These are phyloP conservation scores for Podarcis muralis DNA, from an alignment of 2,113 vertebrate genomes.

Conservation along the genomic window DNA sequence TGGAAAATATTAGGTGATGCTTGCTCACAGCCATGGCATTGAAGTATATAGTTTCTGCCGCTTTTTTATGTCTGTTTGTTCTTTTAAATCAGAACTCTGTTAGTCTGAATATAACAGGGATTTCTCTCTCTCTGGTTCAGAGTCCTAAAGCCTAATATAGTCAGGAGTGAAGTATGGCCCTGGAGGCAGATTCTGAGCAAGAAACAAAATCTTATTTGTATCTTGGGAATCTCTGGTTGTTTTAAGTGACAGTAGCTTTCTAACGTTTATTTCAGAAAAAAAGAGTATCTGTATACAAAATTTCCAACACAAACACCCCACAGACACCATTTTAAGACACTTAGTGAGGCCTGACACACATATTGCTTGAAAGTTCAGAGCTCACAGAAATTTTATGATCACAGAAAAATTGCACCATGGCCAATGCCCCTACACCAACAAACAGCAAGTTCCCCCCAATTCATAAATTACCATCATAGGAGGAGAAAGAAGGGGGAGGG, in stretches of 20 bases:
- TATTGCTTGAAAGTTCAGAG: neutral
- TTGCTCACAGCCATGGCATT: neutral
- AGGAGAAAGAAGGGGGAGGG: no score
- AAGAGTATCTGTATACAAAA: neutral
- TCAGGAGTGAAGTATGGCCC: neutral
- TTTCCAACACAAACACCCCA: neutral
- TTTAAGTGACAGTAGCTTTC: neutral
- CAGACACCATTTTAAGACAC: neutral
- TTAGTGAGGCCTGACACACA: neutral
- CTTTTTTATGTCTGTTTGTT: neutral
- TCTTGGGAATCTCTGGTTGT: neutral
- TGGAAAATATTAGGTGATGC: constrained; percentile 4
- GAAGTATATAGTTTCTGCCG: neutral
- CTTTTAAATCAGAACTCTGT: neutral
- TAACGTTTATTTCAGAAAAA: neutral
- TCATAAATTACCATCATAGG: neutral
- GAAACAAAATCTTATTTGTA: neutral
- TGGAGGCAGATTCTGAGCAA: neutral
- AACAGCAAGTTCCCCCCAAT: neutral
- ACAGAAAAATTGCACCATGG: neutral
- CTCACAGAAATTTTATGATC: neutral
- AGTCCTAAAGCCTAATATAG: neutral
- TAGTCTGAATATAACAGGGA: neutral
- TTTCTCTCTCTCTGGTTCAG: constrained; percentile 9
- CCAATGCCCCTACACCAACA: neutral